Evolutionary conservation across 2,888 invertebrate genomes (phyloP), one percentile per base, ranked within the genome.

Genomic region (Fragum whitleyi): DNA sequence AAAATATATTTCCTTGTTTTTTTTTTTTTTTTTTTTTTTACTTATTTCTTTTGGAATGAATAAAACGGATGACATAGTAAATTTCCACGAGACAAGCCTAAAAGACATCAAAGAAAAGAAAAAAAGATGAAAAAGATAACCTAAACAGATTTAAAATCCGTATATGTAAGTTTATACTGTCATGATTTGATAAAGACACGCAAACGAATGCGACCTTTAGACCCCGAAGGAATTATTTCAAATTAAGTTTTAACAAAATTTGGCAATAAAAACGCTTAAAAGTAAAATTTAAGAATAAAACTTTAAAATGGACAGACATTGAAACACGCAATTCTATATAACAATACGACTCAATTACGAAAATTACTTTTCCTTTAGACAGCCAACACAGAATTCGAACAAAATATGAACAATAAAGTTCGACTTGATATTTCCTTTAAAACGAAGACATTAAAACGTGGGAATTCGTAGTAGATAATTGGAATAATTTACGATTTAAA

Each of bases 381-480:
- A 21, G 28, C 26, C 6, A 57, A 61, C 32, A 61, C 61, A 61
- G 61, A 29, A 61, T 61, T 32, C 61, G 32, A 61, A 61, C 29
- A 29, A 47, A 28, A 61, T 61, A 3, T 61, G 14, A 29, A 61
- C 61, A 61, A 61, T 61, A 61, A 61, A 61, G 28, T 61, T 61
- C 67, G 42, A 65, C 29, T 36, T 21, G 42, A 21, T 16, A 23
- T 47, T 26, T 26, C 42, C n/a, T 14, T 1, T 21, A 67, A 47
- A 23, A 62, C 51, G 42, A 53, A 55, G 70, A 55, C 55, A 57
- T 53, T 36, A 70, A 73, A 65, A 39, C 74, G 77, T 77, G 77
- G 77, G 77, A 77, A 77, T 28, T 26, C 36, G 26, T 53, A 36
- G 29, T 51, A 77, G 29, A 71, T 71, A 77, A 77, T 77, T 77